These are phyloP conservation scores for Coranthus polyacanthus DNA, from an alignment of 2,797 vertebrate genomes.

Conservation along the genomic window DNA sequence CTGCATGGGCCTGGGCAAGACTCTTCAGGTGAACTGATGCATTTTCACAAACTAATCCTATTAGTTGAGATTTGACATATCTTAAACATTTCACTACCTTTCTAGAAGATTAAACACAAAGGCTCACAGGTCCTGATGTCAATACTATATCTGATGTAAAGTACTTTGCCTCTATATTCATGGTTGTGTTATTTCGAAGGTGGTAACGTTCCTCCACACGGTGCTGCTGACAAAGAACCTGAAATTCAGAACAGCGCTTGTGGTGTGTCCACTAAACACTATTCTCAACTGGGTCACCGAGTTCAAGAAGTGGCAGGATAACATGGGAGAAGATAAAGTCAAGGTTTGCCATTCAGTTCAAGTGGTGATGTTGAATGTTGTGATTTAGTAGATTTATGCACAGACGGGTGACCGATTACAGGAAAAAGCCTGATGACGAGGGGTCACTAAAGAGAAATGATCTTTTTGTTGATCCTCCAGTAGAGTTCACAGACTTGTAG, in stretches of 20 bases:
- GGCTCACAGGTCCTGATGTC: background rate
- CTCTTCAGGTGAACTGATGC: slow-evolving; percentile 89
- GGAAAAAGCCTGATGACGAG: too few relatives aligned
- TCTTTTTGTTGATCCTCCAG: too few relatives aligned
- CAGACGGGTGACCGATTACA: too few relatives aligned
- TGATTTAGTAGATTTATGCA: too few relatives aligned
- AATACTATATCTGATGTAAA: background rate
- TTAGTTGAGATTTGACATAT: background rate
- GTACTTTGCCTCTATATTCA: background rate
- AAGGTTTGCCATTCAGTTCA: slow-evolving; percentile 82
- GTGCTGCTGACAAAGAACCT: slow-evolving; percentile 89
- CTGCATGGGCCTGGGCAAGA: slow-evolving; percentile 98
- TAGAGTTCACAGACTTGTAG: too few relatives aligned
- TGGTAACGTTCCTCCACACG: slow-evolving; percentile 95
- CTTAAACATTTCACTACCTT: too few relatives aligned
- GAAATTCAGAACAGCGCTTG: slow-evolving; percentile 91
- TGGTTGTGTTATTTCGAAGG: slow-evolving; percentile 79
- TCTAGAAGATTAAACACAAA: too few relatives aligned
- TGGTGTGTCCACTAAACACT: slow-evolving; percentile 96
- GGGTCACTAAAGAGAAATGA: too few relatives aligned
- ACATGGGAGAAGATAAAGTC: slow-evolving; percentile 87
- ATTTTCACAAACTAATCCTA: background rate
- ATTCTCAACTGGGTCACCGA: slow-evolving; percentile 97
- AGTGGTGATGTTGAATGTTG: background rate
- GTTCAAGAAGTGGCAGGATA: slow-evolving; percentile 95